Evolutionary conservation across 2,888 invertebrate species (phyloP).

Genomic region (Geophilus truncorum): DNA sequence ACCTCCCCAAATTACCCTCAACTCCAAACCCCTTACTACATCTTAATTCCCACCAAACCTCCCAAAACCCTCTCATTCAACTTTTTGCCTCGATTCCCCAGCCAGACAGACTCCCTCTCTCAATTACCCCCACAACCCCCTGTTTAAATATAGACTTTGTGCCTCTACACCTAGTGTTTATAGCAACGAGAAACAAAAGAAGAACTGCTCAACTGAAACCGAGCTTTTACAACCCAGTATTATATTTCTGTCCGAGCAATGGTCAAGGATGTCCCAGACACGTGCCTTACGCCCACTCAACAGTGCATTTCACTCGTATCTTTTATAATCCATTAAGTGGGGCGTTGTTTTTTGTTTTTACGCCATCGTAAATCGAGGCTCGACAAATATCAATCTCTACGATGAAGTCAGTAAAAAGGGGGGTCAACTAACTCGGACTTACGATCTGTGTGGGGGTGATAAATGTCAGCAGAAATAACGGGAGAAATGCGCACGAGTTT

Average conservation of each 20-base stretch:
- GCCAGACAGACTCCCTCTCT: too few species aligned
- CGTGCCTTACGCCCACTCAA: neutral
- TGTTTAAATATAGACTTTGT: constrained; percentile 16
- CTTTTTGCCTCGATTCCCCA: neutral
- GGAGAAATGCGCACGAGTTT: neutral
- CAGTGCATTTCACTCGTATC: neutral
- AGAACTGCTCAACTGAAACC: neutral
- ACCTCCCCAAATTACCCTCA: neutral
- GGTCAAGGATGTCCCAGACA: constrained; percentile 13
- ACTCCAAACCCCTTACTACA: too few species aligned
- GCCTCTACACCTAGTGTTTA: neutral
- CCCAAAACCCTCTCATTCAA: neutral
- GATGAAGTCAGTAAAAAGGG: neutral
- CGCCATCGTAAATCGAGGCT: neutral
- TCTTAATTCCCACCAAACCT: too few species aligned
- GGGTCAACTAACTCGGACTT: neutral
- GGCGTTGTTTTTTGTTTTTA: neutral
- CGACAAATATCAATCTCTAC: neutral
- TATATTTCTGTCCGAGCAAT: neutral
- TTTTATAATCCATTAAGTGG: neutral
- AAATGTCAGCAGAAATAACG: neutral
- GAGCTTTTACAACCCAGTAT: neutral
- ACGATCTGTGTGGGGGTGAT: neutral
- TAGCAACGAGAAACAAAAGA: neutral
- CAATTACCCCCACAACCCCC: constrained; percentile 1